A percentile compares a stretch with the other conserved stretches of the same genome.
phyloP scores from a whole-genome alignment of 2,113 vertebrate species.

The Pygathrix nemaeus region DNA sequence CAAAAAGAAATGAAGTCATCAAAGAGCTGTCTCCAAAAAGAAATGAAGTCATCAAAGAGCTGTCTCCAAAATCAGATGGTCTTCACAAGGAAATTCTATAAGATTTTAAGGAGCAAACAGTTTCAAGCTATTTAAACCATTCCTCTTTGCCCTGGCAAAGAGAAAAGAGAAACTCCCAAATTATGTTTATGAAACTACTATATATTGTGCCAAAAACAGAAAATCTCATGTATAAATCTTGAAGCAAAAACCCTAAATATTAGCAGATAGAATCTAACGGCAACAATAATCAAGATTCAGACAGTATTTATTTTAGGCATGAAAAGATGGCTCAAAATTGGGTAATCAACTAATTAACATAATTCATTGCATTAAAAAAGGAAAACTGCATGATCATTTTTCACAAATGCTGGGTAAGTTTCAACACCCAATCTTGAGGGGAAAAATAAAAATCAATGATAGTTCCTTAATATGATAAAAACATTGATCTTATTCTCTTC shows the following conservation, averaged over 20 bases:
- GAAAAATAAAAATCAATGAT: neutral
- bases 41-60: neutral
- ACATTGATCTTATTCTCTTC: neutral
- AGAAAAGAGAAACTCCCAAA: neutral
- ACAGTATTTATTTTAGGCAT: neutral
- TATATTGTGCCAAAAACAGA: neutral
- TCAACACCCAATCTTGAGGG: neutral
- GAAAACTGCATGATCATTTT: conserved; percentile 2
- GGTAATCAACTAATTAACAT: neutral
- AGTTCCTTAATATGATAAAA: conserved; percentile 9
- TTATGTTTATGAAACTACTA: neutral
- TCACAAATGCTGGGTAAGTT: neutral
- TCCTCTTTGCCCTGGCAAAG: neutral
- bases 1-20: conserved; percentile 10
- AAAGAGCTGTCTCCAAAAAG: conserved; percentile 12
- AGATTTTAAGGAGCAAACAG: conserved; percentile 20
- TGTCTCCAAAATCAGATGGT: neutral
- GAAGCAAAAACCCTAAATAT: conserved; percentile 3
- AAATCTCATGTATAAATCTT: neutral
- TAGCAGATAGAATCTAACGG: neutral
- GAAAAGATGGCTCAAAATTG: neutral
- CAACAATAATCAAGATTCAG: neutral
- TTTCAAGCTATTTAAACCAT: conserved; percentile 25
- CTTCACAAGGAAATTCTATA: neutral
- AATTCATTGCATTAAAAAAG: conserved; percentile 31